Base-by-base conservation (phyloP, 1,140 invertebrate genomes). In the Dendroctonus ponderosae region DNA sequence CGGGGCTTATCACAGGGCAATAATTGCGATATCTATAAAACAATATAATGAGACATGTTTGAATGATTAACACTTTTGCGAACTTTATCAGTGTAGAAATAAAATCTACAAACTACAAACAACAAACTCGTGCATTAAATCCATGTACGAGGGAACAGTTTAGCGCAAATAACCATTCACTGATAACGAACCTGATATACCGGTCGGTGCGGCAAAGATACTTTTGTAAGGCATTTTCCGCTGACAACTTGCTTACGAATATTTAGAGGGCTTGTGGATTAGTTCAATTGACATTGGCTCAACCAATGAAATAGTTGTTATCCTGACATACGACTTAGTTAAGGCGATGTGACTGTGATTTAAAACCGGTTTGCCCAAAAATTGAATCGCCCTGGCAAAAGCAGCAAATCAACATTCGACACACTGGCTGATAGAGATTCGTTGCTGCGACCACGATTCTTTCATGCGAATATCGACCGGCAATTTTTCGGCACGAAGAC, bases 391-490 rank as follows among this genome's bases (percentile, higher is more conserved):
- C 46, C 14, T 48, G 11, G 11, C 0, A 48, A 14, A 48, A 8
- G 46, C 8, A 7, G 12, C 50, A 7, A 26, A 26, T 52, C n/a
- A 6, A 14, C 6, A 7, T 41, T 26, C 42, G n/a, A 8, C 50
- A 65, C 52, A 57, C 62, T 57, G 57, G 62, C 62, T 57, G 62
- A 65, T 65, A 48, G 41, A 26, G 61, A 63, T 63, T 40, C 38
- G 43, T 41, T 41, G 15, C 11, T 8, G 51, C 59, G 56, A 39
- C 49, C 66, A 63, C 60, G 66, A 50, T 50, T 62, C 46, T 44
- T 41, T 53, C 66, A 63, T 68, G 59, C 53, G 52, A 59, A 57
- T 68, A 68, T 68, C 52, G 66, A 68, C 60, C 66, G 61, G 57
- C 60, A 60, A 58, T 54, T 62, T 62, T 67, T 68, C 43, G 66